Evolutionary conservation across 2,888 invertebrate genomes (phyloP), one percentile per base, ranked within the genome.

Genomic region (Dexiosoma caninum): DNA sequence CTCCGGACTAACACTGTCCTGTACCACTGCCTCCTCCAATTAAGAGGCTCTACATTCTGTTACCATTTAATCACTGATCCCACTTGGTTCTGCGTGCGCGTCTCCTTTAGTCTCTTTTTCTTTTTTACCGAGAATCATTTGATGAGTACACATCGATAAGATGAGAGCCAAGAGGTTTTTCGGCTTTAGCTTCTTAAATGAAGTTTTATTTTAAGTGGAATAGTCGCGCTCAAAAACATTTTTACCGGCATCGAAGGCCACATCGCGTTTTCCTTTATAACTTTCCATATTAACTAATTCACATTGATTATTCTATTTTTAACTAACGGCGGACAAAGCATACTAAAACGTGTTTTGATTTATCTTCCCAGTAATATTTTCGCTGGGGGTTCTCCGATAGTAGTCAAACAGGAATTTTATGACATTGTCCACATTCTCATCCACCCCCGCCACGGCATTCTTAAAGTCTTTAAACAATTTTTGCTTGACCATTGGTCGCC

Each of bases 381-480:
- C 10, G 76, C 60, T 2, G 76, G 76, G 8, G 59, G 10, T 60
- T 76, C 69, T 2, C 27, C 44, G 2, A 64, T 77, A 12, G 64
- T 35, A 75, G 42, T 66, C 66, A 55, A 67, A 23, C 6, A 70
- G 16, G 14, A 77, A 55, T 2, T 55, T 69, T 21, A 77, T 51
- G 4, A 77, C 30, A 5, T 23, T 12, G 27, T 71, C 62, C 14
- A 77, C 10, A 37, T 77, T 19, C 23, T 40, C 46, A 10, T n/a
- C 35, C 64, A 6, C 21, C 14, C 2, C 51, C 3, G 55, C 23
- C 1, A 30, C 14, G 42, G 19, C 32, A 16, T 16, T 16, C 16
- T 51, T 14, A 51, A 51, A 27, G 27, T 27, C 14, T 51, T 51
- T 51, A 27, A 23, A n/a, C n/a, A n/a, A n/a, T n/a, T n/a, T n/a